Evolutionary conservation across 1,140 invertebrate species (phyloP).

Genomic region (Bradysia coprophila): DNA sequence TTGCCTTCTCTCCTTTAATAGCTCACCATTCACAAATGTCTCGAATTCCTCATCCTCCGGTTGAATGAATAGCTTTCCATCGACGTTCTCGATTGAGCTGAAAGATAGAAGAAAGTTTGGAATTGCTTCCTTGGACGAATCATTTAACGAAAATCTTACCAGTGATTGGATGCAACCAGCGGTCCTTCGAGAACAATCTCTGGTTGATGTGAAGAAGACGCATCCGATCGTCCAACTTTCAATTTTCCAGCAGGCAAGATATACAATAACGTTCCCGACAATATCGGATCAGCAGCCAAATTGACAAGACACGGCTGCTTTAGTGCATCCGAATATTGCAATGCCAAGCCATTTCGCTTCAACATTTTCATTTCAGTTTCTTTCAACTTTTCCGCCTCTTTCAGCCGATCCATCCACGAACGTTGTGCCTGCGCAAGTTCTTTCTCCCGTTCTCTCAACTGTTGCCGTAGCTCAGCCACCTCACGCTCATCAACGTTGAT

Average conservation of each 20-base stretch:
- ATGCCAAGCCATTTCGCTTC: slow-evolving; percentile 29
- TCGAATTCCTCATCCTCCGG: slow-evolving; percentile 30
- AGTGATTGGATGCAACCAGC: slow-evolving; percentile 42
- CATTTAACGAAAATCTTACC: slow-evolving; percentile 27
- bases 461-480: slow-evolving; percentile 27
- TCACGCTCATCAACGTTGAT: slow-evolving; percentile 24
- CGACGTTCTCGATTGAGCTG: slow-evolving; percentile 26
- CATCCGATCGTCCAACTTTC: slow-evolving; percentile 23
- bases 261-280: slow-evolving; percentile 49
- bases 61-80: slow-evolving; percentile 24
- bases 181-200: slow-evolving; percentile 44
- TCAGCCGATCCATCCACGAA: slow-evolving; percentile 34
- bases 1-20: slow-evolving; percentile 22
- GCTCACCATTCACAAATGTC: slow-evolving; percentile 45
- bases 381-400: slow-evolving; percentile 33
- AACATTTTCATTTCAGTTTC: slow-evolving; percentile 34
- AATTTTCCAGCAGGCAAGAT: slow-evolving; percentile 31
- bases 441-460: slow-evolving; percentile 39
- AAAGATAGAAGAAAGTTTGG: slow-evolving; percentile 5
- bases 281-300: slow-evolving; percentile 45
- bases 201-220: slow-evolving; percentile 12
- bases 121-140: too few relatives aligned
- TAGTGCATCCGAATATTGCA: slow-evolving; percentile 24
- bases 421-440: slow-evolving; percentile 31
- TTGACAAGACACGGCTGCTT: slow-evolving; percentile 38